phyloP scores from a whole-genome alignment of 2,888 invertebrate genomes.

The Beris morrisii region DNA sequence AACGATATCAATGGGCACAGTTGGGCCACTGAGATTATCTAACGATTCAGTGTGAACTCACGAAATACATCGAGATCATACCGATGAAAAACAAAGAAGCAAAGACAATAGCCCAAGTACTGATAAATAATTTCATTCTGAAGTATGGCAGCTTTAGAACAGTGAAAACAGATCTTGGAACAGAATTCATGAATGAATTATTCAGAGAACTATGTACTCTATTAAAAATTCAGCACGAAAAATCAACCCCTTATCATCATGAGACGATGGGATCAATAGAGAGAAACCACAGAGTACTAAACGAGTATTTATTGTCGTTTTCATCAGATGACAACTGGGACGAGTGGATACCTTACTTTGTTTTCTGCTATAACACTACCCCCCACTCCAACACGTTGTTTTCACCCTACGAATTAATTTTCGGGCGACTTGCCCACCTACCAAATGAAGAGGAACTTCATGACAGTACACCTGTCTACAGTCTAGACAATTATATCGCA shows the following conservation, averaged over 20 bases:
- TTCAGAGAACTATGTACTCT: constrained; percentile 19
- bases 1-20: too few species aligned
- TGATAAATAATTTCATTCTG: background rate
- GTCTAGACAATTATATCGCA: background rate
- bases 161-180: constrained; percentile 3
- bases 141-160: background rate
- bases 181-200: background rate
- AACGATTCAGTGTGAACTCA: too few species aligned
- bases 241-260: constrained; percentile 23
- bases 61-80: too few species aligned
- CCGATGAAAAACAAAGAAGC: constrained; percentile 63
- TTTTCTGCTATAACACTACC: constrained; percentile 1
- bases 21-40: too few species aligned
- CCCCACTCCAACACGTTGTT: background rate
- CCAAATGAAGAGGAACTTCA: background rate
- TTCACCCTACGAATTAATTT: constrained; percentile 6
- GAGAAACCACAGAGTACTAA: constrained; percentile 3
- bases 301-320: constrained; percentile 5
- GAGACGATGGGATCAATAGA: constrained; percentile 18
- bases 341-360: background rate
- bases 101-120: constrained; percentile 1
- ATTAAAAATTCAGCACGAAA: constrained; percentile 8
- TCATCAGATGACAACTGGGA: background rate
- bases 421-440: background rate
- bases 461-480: background rate